Evolutionary conservation across 1,140 invertebrate species (phyloP).

Genomic region (Idris sp.): DNA sequence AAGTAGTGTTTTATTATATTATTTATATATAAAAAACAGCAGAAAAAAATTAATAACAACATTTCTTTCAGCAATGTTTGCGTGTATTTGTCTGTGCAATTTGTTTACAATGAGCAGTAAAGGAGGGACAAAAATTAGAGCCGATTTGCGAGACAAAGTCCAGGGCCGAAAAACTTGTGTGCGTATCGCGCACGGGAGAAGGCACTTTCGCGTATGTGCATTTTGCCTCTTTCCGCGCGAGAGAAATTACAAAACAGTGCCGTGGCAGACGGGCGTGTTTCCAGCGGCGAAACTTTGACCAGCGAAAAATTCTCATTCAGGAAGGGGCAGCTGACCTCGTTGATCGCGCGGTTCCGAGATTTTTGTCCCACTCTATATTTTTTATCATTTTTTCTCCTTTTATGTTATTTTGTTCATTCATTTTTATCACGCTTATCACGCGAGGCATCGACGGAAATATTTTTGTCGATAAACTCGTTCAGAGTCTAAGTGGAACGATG

Average conservation of each 20-base stretch:
- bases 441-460: constrained; percentile 4
- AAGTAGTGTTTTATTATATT: no score
- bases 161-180: constrained; percentile 28
- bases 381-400: no score
- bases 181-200: neutral
- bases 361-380: no score
- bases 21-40: no score
- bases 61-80: no score
- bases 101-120: no score
- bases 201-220: neutral
- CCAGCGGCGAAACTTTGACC: neutral
- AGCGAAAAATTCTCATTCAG: no score
- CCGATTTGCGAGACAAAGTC: constrained; percentile 26
- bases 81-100: no score
- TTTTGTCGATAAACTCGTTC: constrained; percentile 28
- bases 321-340: constrained; percentile 30
- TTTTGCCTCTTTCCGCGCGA: constrained; percentile 25
- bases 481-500: constrained; percentile 14
- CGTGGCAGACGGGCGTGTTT: constrained; percentile 14
- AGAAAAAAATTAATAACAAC: no score
- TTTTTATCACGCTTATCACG: constrained; percentile 17
- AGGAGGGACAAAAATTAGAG: constrained; percentile 10
- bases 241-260: constrained; percentile 30
- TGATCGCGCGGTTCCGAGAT: constrained; percentile 15
- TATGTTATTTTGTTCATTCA: no score